Conservation (phyloP, 2,113 vertebrate species). For the Larimichthys crocea region DNA sequence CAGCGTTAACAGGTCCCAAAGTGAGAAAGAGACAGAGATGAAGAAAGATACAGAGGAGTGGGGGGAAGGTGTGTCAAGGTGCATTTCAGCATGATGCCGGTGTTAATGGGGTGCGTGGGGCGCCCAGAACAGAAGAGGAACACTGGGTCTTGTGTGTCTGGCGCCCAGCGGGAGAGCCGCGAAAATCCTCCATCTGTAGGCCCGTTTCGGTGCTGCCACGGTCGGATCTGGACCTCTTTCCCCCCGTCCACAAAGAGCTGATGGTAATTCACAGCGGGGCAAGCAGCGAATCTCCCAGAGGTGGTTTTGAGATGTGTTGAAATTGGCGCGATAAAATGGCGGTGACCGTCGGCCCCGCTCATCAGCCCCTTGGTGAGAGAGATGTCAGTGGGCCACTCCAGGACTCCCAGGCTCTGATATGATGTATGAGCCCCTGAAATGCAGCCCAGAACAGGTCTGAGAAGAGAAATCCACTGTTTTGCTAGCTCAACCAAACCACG, state of each 20-base stretch:
- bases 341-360: slow-evolving; percentile 43
- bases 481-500: slow-evolving; percentile 12
- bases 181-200: slow-evolving; percentile 33
- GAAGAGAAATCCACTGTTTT: slow-evolving; percentile 62
- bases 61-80: slow-evolving; percentile 54
- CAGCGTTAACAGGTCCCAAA: slow-evolving; percentile 73
- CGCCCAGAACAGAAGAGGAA: slow-evolving; percentile 58
- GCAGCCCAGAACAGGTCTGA: slow-evolving; percentile 49
- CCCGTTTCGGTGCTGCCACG: slow-evolving; percentile 13
- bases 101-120: slow-evolving; percentile 76
- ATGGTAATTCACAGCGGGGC: slow-evolving; percentile 66
- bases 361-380: slow-evolving; percentile 59
- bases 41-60: slow-evolving; percentile 41
- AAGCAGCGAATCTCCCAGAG: slow-evolving; percentile 34
- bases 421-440: slow-evolving; percentile 66
- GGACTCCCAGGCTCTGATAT: slow-evolving; percentile 56
- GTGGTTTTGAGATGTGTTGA: slow-evolving; percentile 69
- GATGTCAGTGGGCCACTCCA: slow-evolving; percentile 69
- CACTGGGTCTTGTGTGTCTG: slow-evolving; percentile 75
- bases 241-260: slow-evolving; percentile 66
- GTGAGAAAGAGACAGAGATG: slow-evolving; percentile 55
- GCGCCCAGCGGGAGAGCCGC: slow-evolving; percentile 45
- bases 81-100: slow-evolving; percentile 73
- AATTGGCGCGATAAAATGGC: slow-evolving; percentile 67
- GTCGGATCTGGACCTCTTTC: slow-evolving; percentile 39